Percentiles rank a stretch among this genome's conserved stretches.
Conservation (phyloP, 2,888 invertebrate species). For the Agrilus cyanescens region DNA sequence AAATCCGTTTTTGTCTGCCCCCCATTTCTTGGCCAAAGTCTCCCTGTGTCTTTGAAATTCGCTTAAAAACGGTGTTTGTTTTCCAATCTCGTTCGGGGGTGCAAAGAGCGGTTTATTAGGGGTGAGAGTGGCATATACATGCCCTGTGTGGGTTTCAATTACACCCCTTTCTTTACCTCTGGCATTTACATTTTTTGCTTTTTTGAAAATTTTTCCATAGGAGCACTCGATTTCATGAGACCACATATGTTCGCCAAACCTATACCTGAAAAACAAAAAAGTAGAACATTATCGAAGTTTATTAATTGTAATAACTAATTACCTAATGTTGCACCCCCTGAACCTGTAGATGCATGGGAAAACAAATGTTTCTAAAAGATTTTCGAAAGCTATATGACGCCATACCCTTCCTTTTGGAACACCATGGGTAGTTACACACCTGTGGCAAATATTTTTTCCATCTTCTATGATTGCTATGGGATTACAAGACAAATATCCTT, state of each 20-base stretch:
- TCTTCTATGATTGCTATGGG: slow-evolving; percentile 26
- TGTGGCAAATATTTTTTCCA: slow-evolving; percentile 28
- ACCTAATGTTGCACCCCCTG: slow-evolving; percentile 17
- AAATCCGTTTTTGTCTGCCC: background rate
- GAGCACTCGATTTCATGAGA: slow-evolving; percentile 27
- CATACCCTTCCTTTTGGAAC: slow-evolving; percentile 19
- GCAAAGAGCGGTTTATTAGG: slow-evolving; percentile 14
- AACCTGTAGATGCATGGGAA: slow-evolving; percentile 28
- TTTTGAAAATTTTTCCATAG: slow-evolving; percentile 16
- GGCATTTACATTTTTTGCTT: slow-evolving; percentile 4
- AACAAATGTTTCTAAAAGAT: slow-evolving; percentile 22
- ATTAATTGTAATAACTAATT: no score
- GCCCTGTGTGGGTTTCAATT: slow-evolving; percentile 27
- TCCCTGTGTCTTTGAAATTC: slow-evolving; percentile 13
- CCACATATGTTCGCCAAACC: slow-evolving; percentile 24
- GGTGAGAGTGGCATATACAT: slow-evolving; percentile 26
- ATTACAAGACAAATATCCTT: slow-evolving; percentile 26
- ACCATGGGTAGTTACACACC: slow-evolving; percentile 25
- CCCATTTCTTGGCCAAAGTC: slow-evolving; percentile 13
- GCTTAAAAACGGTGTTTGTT: slow-evolving; percentile 9
- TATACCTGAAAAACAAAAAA: slow-evolving; percentile 9
- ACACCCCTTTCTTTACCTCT: slow-evolving; percentile 22
- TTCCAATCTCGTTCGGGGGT: background rate
- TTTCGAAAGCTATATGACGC: slow-evolving; percentile 26
- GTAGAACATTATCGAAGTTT: no score